These are phyloP conservation scores for Melanotaenia trifasciata DNA, from an alignment of 2,797 vertebrate species.

Conservation along the genomic window DNA sequence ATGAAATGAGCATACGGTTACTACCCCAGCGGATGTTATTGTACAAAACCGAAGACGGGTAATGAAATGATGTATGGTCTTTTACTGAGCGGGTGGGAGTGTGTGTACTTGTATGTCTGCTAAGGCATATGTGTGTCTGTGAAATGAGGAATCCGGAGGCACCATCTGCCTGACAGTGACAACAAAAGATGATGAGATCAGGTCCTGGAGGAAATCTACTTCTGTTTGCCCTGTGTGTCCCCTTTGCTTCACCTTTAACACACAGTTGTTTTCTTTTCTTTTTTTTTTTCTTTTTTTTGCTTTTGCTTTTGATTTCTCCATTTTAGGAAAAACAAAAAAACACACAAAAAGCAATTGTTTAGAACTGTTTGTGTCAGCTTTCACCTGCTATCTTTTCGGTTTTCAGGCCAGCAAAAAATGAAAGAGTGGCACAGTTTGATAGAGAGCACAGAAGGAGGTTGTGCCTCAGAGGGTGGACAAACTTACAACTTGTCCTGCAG, in stretches of 20 bases:
- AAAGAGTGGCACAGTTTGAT: constrained; percentile 28
- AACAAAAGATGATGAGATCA: constrained; percentile 84
- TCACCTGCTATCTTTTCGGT: constrained; percentile 64
- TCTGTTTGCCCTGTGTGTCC: constrained; percentile 63
- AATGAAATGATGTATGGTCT: constrained; percentile 81
- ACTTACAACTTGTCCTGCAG: constrained; percentile 76
- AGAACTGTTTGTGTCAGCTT: constrained; percentile 64
- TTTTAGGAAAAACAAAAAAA: constrained; percentile 35
- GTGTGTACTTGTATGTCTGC: constrained; percentile 59
- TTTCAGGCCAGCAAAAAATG: constrained; percentile 46
- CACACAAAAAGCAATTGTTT: constrained; percentile 75
- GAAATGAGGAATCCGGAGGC: constrained; percentile 67
- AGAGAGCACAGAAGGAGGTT: constrained; percentile 7
- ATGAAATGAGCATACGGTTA: constrained; percentile 75
- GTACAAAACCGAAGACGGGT: constrained; percentile 69
- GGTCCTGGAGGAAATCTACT: constrained; percentile 79
- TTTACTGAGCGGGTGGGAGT: constrained; percentile 50
- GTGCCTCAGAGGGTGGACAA: constrained; percentile 47
- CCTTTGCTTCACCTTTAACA: constrained; percentile 48
- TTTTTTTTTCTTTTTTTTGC: constrained; percentile 53
- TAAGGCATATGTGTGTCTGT: constrained; percentile 50
- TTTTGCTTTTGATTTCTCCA: constrained; percentile 23
- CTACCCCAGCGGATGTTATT: constrained; percentile 76
- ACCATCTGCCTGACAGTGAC: constrained; percentile 77
- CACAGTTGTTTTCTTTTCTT: constrained; percentile 29